These are phyloP conservation scores for Branchellion lobata DNA, from an alignment of 2,888 invertebrate genomes.

Conservation along the genomic window DNA sequence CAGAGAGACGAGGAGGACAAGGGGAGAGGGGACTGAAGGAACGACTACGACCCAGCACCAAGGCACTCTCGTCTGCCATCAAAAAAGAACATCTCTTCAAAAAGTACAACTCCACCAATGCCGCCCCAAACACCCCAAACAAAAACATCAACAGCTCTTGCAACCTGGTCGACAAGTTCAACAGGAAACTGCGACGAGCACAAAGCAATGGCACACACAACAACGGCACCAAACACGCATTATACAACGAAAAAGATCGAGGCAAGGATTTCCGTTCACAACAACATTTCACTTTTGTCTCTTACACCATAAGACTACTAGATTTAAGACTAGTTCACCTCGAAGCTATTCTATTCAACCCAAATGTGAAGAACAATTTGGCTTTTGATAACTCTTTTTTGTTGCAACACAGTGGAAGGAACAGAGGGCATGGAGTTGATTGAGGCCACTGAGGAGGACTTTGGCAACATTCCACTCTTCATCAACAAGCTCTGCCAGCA, in stretches of 20 bases:
- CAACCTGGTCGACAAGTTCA: no score
- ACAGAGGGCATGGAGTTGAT: not conserved
- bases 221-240: not conserved
- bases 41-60: conserved; percentile 44
- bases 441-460: conserved; percentile 5
- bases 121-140: not conserved
- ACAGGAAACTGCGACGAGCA: no score
- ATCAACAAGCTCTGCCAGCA: conserved; percentile 5
- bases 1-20: no score
- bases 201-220: not conserved
- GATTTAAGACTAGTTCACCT: no score
- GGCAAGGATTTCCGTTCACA: no score
- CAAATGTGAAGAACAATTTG: no score
- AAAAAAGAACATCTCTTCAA: conserved; percentile 26
- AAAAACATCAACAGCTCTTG: not conserved
- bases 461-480: not conserved
- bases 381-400: no score
- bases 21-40: conserved; percentile 26
- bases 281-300: no score
- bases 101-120: not conserved
- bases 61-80: conserved; percentile 39
- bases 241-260: no score
- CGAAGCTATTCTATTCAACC: no score
- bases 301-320: no score
- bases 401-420: no score